Evolutionary conservation across 2,113 vertebrate species (phyloP).

Genomic region (Aythya baeri): DNA sequence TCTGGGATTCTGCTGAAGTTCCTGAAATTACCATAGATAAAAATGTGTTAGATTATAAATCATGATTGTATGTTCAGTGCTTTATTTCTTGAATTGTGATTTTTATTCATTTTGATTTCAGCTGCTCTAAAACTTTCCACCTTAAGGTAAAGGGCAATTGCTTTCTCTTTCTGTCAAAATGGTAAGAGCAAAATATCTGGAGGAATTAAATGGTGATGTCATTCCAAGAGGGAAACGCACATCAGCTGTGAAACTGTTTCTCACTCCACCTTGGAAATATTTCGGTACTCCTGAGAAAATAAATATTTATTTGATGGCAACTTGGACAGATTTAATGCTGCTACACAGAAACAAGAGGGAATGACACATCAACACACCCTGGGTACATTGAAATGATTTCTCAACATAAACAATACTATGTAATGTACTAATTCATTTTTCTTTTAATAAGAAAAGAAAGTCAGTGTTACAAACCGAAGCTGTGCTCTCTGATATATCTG

Average conservation of each 20-base stretch:
- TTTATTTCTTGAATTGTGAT: not conserved
- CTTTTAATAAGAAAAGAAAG: not conserved
- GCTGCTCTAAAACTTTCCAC: not conserved
- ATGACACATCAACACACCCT: constrained; percentile 62
- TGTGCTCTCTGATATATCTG: not conserved
- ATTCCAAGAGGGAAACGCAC: constrained; percentile 73
- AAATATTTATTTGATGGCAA: constrained; percentile 70
- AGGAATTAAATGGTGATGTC: constrained; percentile 77
- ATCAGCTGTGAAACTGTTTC: constrained; percentile 68
- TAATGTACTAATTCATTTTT: not conserved
- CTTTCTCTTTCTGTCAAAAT: constrained; percentile 11
- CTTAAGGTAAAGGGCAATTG: not conserved
- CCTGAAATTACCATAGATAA: not conserved
- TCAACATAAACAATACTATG: constrained; percentile 45
- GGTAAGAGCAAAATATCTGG: constrained; percentile 69
- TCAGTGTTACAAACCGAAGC: not conserved
- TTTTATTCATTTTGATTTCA: not conserved
- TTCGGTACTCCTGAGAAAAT: constrained; percentile 74
- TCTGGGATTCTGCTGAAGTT: not conserved
- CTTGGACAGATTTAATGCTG: constrained; percentile 55
- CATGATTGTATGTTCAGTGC: not conserved
- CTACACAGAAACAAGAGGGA: constrained; percentile 37
- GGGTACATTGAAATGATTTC: constrained; percentile 54
- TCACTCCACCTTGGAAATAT: constrained; percentile 77
- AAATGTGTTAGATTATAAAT: not conserved